These are phyloP conservation scores for Cyanoramphus novaezelandiae DNA, from an alignment of 2,113 vertebrate species.

Conservation along the genomic window DNA sequence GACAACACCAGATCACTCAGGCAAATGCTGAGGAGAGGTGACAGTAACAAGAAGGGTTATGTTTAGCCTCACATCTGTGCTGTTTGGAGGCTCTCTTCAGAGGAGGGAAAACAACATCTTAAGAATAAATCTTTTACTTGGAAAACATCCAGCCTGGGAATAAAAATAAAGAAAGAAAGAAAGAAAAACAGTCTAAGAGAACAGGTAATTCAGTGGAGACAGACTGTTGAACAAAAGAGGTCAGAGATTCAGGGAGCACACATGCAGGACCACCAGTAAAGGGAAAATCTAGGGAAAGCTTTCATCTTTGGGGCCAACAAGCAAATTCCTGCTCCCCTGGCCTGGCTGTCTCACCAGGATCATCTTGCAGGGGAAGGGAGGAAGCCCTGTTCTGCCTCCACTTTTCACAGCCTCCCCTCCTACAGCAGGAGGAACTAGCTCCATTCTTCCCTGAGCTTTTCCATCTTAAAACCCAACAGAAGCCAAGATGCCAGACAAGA, in stretches of 20 bases:
- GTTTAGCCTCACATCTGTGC: constrained; percentile 48
- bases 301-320: background rate
- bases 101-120: background rate
- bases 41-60: constrained; percentile 45
- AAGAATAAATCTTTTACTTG: constrained; percentile 37
- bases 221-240: background rate
- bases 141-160: constrained; percentile 24
- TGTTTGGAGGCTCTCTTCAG: background rate
- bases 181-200: background rate
- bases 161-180: background rate
- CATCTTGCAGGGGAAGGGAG: background rate
- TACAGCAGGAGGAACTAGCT: background rate
- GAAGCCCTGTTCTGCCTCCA: background rate
- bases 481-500: background rate
- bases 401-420: background rate
- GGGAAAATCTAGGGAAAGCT: background rate
- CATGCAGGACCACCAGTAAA: background rate
- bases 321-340: background rate
- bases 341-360: background rate
- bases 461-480: background rate
- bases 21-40: constrained; percentile 18
- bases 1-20: background rate
- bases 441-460: background rate
- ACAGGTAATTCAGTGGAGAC: background rate
- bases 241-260: background rate